Conservation (phyloP, 2,888 invertebrate genomes). For the Miltochrista miniata region DNA sequence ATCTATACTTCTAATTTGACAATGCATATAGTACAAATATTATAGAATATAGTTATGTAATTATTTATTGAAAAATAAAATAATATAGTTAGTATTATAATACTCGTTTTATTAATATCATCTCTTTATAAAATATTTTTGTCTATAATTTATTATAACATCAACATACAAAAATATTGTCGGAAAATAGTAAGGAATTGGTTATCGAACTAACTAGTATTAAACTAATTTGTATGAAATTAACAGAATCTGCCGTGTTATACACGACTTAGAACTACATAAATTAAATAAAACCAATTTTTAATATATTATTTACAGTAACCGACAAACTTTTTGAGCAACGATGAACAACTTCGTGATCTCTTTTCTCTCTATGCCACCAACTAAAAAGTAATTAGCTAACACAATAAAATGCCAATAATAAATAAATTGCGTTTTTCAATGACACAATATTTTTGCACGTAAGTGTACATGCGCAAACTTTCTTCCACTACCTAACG, state of each 20-base stretch:
- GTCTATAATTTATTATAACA: constrained; percentile 12
- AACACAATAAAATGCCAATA: too few relatives aligned
- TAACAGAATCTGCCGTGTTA: constrained; percentile 43
- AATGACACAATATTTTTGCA: too few relatives aligned
- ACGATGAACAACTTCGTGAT: too few relatives aligned
- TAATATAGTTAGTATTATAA: constrained; percentile 21
- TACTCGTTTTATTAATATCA: constrained; percentile 35
- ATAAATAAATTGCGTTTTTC: too few relatives aligned
- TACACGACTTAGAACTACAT: constrained; percentile 49
- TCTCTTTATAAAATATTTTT: constrained; percentile 15
- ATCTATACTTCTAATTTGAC: constrained; percentile 70
- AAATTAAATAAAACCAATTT: constrained; percentile 13
- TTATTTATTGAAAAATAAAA: constrained; percentile 26
- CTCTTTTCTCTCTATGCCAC: too few relatives aligned
- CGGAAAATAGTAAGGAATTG: constrained; percentile 14
- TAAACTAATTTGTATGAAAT: constrained; percentile 15
- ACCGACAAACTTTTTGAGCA: too few relatives aligned
- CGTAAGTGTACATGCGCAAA: too few relatives aligned
- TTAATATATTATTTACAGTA: too few relatives aligned
- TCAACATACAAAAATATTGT: constrained; percentile 15
- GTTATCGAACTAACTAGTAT: neutral
- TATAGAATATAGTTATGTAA: constrained; percentile 16
- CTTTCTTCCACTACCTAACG: too few relatives aligned
- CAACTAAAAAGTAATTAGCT: too few relatives aligned
- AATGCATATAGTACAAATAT: constrained; percentile 52